Percentiles rank a stretch among this genome's conserved stretches.
Evolutionary conservation across 2,888 invertebrate genomes (phyloP).

Genomic region (Archips crataeganus): DNA sequence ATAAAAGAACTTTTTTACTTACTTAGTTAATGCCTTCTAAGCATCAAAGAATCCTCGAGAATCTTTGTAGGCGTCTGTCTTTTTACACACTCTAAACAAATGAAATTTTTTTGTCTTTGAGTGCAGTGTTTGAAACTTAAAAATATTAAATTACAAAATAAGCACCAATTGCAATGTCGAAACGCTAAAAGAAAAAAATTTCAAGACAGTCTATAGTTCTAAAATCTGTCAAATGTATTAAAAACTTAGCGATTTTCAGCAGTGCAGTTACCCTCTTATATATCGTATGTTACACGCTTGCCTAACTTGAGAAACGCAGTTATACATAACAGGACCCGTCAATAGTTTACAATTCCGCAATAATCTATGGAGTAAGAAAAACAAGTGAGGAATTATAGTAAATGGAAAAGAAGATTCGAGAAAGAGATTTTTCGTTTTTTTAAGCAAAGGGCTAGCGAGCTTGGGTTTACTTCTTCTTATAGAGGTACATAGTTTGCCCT

Average conservation of each 20-base stretch:
- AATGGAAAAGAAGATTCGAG: not conserved
- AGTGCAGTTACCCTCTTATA: conserved; percentile 1
- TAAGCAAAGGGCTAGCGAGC: not conserved
- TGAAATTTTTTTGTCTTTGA: too few species aligned
- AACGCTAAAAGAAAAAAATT: too few species aligned
- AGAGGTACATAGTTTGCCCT: not conserved
- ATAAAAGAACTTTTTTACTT: too few species aligned
- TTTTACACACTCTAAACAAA: too few species aligned
- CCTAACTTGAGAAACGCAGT: not conserved
- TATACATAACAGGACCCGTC: not conserved
- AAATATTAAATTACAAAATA: not conserved
- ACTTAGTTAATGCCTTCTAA: too few species aligned
- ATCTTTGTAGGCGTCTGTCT: too few species aligned
- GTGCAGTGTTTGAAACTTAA: too few species aligned
- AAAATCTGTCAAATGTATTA: not conserved
- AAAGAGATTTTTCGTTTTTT: not conserved
- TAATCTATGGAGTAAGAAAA: not conserved
- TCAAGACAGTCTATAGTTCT: too few species aligned
- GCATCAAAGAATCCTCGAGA: too few species aligned
- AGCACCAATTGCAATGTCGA: not conserved
- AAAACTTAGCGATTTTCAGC: not conserved
- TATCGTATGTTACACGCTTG: not conserved
- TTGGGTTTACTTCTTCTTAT: not conserved
- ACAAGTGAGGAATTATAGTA: not conserved
- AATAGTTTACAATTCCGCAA: not conserved